These are phyloP conservation scores for Drosophila heteroneura DNA, from an alignment of 2,888 invertebrate genomes.

Conservation along the genomic window DNA sequence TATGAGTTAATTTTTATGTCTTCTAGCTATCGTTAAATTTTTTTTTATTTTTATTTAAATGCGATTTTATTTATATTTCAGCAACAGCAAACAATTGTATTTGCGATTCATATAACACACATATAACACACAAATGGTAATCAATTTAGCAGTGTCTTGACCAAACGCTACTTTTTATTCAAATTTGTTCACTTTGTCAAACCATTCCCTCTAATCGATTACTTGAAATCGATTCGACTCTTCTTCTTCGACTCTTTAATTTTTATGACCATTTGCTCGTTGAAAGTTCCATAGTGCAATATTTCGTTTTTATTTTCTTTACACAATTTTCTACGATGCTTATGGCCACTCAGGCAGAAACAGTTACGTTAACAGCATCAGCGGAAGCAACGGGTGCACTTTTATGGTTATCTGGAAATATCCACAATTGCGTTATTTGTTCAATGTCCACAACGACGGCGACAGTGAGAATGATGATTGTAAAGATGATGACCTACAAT, in stretches of 20 bases:
- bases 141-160: background rate
- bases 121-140: background rate
- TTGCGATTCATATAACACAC: background rate
- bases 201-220: background rate
- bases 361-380: constrained; percentile 28
- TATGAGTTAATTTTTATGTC: background rate
- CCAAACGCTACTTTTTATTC: background rate
- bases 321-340: constrained; percentile 49
- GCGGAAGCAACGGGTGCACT: constrained; percentile 47
- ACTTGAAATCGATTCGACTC: too few relatives aligned
- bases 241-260: background rate
- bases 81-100: background rate
- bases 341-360: constrained; percentile 44
- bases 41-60: background rate
- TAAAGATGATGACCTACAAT: constrained; percentile 44
- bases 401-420: constrained; percentile 77
- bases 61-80: background rate
- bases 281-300: constrained; percentile 37
- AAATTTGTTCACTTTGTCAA: background rate
- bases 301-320: constrained; percentile 58
- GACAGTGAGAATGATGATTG: constrained; percentile 26
- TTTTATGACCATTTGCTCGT: background rate
- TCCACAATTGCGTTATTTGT: constrained; percentile 75
- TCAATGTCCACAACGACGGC: constrained; percentile 51
- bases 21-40: background rate